Conservation (phyloP, 1,140 invertebrate species). For the Rhopalosiphum maidis region DNA sequence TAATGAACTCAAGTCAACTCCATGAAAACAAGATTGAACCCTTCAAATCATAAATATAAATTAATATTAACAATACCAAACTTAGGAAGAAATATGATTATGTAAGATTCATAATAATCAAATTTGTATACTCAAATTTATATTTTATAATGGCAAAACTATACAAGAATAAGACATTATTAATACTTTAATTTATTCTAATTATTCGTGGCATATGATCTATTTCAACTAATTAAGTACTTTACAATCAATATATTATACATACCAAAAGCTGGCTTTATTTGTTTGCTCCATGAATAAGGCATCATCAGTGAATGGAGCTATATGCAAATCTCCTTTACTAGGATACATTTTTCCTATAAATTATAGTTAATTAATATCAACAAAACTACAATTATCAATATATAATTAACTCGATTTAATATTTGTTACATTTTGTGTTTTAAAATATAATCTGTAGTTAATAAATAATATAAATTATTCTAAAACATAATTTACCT, state of each 20-base stretch:
- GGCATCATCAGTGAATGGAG: constrained; percentile 98
- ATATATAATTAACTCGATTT: neutral
- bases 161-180: no score
- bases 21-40: constrained; percentile 97
- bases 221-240: no score
- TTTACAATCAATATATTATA: constrained; percentile 59
- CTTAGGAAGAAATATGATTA: neutral
- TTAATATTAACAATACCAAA: neutral
- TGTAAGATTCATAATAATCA: no score
- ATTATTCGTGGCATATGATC: no score
- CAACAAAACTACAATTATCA: neutral
- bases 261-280: constrained; percentile 97
- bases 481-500: constrained; percentile 65
- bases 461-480: neutral
- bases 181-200: no score
- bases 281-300: constrained; percentile 98
- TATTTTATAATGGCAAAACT: no score
- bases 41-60: constrained; percentile 62
- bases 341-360: constrained; percentile 91
- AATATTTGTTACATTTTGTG: neutral
- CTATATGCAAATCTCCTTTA: constrained; percentile 94
- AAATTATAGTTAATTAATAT: constrained; percentile 19
- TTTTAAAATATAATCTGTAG: neutral
- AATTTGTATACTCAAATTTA: no score
- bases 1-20: constrained; percentile 91